Conservation (phyloP, 2,113 vertebrate species). For the Oenanthe oenanthe region DNA sequence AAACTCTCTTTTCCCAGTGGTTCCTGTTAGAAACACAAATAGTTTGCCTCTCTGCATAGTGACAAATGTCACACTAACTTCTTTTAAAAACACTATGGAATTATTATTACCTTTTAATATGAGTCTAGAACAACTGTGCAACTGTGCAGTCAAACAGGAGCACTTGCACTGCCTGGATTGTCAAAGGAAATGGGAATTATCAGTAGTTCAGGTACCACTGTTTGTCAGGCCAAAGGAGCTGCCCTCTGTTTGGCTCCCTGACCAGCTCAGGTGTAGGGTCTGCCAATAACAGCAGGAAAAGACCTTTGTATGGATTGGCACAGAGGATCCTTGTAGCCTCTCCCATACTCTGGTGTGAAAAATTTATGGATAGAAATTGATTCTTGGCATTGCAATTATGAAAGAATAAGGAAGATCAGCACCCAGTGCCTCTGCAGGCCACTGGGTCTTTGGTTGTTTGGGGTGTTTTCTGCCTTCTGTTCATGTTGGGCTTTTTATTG, state of each 20-base stretch:
- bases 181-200: not conserved
- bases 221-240: not conserved
- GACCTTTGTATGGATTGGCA: not conserved
- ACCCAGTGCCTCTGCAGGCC: not conserved
- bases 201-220: not conserved
- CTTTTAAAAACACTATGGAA: not conserved
- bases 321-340: not conserved
- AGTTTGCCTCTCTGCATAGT: slow-evolving; percentile 1
- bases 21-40: slow-evolving; percentile 49
- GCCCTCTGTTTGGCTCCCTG: not conserved
- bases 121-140: not conserved
- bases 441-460: not conserved
- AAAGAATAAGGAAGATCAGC: not conserved
- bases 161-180: not conserved
- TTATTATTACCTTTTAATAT: not conserved
- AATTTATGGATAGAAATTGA: not conserved
- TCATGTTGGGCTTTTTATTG: not conserved
- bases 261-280: not conserved
- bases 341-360: not conserved
- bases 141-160: not conserved
- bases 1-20: slow-evolving; percentile 26
- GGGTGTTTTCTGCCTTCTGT: not conserved
- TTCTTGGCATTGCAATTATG: rapidly evolving
- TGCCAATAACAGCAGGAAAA: not conserved
- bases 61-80: not conserved